phyloP scores from a whole-genome alignment of 1,140 invertebrate species.

The Cherax destructor region DNA sequence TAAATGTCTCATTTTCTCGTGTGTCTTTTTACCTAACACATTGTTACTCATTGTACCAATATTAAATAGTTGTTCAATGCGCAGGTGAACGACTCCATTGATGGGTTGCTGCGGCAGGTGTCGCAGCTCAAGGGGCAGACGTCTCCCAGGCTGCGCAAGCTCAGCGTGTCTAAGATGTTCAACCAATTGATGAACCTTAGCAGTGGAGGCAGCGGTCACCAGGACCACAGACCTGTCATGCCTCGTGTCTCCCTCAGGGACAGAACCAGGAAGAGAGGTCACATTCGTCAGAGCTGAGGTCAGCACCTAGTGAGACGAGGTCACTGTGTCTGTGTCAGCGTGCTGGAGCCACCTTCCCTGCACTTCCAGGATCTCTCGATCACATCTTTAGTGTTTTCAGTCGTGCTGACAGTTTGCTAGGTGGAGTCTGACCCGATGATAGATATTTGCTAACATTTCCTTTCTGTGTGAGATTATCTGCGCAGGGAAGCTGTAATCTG shows the following conservation, averaged over 20 bases:
- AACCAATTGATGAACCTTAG: conserved; percentile 61
- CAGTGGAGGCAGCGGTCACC: conserved; percentile 27
- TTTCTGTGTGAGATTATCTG: neutral
- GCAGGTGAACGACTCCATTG: conserved; percentile 61
- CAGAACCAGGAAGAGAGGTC: conserved; percentile 39
- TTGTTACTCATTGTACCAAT: too few species aligned
- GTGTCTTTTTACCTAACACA: too few species aligned
- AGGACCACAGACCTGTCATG: conserved; percentile 48
- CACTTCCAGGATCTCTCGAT: neutral
- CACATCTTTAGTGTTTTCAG: neutral
- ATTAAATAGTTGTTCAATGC: neutral
- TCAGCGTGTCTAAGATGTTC: conserved; percentile 67
- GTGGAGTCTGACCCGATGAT: neutral
- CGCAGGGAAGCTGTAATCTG: neutral
- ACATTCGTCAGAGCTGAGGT: conserved; percentile 54
- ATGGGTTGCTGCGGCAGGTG: conserved; percentile 52
- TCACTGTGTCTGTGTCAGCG: neutral
- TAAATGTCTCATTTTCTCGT: too few species aligned
- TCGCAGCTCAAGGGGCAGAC: conserved; percentile 60
- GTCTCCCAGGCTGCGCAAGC: conserved; percentile 45
- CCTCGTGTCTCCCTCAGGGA: conserved; percentile 49
- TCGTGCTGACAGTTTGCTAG: neutral
- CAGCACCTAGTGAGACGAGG: neutral
- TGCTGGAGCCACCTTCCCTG: neutral
- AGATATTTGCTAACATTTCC: neutral